Base-by-base conservation (phyloP, 2,113 vertebrate genomes). In the Hipposideros armiger region DNA sequence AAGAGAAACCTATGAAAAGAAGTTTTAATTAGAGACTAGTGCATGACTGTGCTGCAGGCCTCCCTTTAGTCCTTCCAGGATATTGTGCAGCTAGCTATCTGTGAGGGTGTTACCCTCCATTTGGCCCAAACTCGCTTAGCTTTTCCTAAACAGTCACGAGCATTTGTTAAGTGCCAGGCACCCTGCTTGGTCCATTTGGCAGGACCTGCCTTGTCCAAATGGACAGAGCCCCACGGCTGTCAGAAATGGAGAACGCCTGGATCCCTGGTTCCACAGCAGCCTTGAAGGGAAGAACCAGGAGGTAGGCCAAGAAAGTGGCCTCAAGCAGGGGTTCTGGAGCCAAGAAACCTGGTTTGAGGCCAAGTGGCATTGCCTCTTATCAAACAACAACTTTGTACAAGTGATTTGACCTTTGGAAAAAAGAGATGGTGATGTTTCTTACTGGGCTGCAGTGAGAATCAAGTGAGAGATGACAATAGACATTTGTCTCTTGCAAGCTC, bases 261-360 rank as follows among this genome's bases (percentile, higher is more conserved):
- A 60, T 17, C 22, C 56, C 30, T 74, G 2, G 26, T 30, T 67
- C 32, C 19, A 45, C 11, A 36, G 7, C 32, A 70, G 78, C 47
- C 90, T 40, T 32, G 7, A 83, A 42, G 30, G 73, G n/a, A 74
- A 64, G 56, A 1, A 24, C 11, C 3, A 22, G 22, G 16, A 15
- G 1, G 32, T 3, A 13, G 20, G 22, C n/a, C 45, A 62, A 42
- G 78, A 40, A 84, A 47, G 17, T 0, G 20, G 30, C 11, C 3
- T 1, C 56, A 20, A 30, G 28, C 11, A 22, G 2, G 20, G 54
- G 24, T 24, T 93, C 32, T 36, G 36, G 54, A 92, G 64, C 70
- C 92, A 81, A 74, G 74, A 66, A 84, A 86, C 32, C 28, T 50
- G 58, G 15, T 81, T 24, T 90, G 91, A 84, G 64, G 54, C 32